A percentile compares a stretch with the other conserved stretches of the same genome.
phyloP scores from a whole-genome alignment of 2,113 vertebrate genomes.

The Canis aureus region DNA sequence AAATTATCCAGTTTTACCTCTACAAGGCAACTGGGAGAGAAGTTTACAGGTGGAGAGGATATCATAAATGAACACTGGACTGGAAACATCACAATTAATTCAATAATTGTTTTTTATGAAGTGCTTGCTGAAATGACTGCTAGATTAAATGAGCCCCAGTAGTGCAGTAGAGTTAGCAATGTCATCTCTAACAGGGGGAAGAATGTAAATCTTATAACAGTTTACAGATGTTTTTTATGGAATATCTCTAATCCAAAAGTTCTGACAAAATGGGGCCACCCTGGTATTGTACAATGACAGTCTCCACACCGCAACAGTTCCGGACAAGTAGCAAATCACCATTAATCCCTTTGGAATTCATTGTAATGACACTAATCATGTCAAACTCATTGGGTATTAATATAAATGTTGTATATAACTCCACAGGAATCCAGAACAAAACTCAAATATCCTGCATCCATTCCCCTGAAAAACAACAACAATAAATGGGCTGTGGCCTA shows the following conservation, averaged over 20 bases:
- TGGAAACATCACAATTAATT: conserved; percentile 86
- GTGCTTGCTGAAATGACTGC: conserved; percentile 78
- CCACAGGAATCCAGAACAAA: conserved; percentile 69
- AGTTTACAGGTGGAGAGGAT: conserved; percentile 80
- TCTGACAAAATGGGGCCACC: conserved; percentile 83
- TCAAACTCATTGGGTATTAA: conserved; percentile 83
- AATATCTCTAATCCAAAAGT: conserved; percentile 84
- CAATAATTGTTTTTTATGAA: conserved; percentile 86
- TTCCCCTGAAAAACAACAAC: conserved; percentile 63
- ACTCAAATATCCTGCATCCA: conserved; percentile 69
- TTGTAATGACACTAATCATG: conserved; percentile 84
- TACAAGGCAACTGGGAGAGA: conserved; percentile 82
- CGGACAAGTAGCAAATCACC: conserved; percentile 84
- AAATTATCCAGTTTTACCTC: conserved; percentile 79
- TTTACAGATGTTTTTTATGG: conserved; percentile 87
- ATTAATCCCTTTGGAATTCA: conserved; percentile 85
- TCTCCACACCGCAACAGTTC: conserved; percentile 50
- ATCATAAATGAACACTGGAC: conserved; percentile 81
- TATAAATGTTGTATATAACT: conserved; percentile 77
- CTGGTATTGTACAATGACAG: conserved; percentile 65
- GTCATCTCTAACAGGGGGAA: conserved; percentile 81
- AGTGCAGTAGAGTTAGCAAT: conserved; percentile 80
- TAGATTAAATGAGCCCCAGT: conserved; percentile 84
- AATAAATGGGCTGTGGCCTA: conserved; percentile 51
- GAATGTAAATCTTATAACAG: conserved; percentile 82